Conservation (phyloP, 2,888 invertebrate genomes). For the Hofmannophila pseudospretella region DNA sequence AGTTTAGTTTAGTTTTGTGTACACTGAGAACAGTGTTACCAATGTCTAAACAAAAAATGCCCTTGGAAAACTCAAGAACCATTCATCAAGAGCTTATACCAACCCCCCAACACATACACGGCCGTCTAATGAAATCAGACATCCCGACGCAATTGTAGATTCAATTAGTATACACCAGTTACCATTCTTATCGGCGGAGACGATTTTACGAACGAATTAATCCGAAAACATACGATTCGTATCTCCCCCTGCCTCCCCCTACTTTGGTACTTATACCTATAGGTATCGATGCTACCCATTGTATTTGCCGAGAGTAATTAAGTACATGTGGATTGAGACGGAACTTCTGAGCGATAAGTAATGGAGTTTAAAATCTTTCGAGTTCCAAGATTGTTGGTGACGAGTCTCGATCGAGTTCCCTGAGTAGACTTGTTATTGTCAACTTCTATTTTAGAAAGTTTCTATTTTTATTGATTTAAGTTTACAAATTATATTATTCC, state of each 20-base stretch:
- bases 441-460: too few species aligned
- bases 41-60: too few species aligned
- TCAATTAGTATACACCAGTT: conserved; percentile 75
- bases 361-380: conserved; percentile 33
- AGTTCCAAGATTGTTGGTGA: conserved; percentile 22
- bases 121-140: conserved; percentile 70
- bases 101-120: conserved; percentile 43
- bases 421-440: background rate
- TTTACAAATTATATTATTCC: too few species aligned
- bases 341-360: conserved; percentile 21
- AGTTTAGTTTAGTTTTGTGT: too few species aligned
- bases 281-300: conserved; percentile 54
- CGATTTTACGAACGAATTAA: conserved; percentile 78
- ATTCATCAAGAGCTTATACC: conserved; percentile 25
- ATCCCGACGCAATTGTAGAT: conserved; percentile 73
- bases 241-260: conserved; percentile 62
- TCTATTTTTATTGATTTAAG: too few species aligned
- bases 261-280: conserved; percentile 30
- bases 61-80: conserved; percentile 29
- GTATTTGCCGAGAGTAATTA: conserved; percentile 71
- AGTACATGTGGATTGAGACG: conserved; percentile 56
- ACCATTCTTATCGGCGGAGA: conserved; percentile 75
- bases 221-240: conserved; percentile 76
- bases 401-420: conserved; percentile 7
- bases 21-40: too few species aligned